Evolutionary conservation across 2,113 vertebrate species (phyloP), one percentile per base, ranked within the genome.

Genomic region (Athene cunicularia): DNA sequence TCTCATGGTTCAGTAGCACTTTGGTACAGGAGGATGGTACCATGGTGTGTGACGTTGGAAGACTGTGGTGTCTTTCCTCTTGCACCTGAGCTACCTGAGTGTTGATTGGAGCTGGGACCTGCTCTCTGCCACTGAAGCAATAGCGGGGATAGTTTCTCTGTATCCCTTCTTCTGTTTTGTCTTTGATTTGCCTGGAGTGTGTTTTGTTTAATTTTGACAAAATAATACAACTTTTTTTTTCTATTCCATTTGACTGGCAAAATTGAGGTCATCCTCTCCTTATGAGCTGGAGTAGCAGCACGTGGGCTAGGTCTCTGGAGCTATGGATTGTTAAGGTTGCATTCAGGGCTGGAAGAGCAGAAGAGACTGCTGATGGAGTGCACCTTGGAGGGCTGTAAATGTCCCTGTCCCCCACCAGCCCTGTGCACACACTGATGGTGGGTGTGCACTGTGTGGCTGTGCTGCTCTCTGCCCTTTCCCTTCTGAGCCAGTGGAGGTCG

Each of bases 21-120:
- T 37, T 33, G 64, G 63, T 37, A 11, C 2, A 4, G 53, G 27
- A 73, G n/a, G 63, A 19, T 27, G 6, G 20, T 71, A 14, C 55
- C 12, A 2, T 39, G 35, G 17, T n/a, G 33, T 0, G 3, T 11
- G 43, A 9, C 18, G 4, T 2, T 43, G 50, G 11, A n/a, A 85
- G 47, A 6, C 41, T 14, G 6, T 30, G 53, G 7, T 82, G 79
- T 26, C 13, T 90, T 73, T 72, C 33, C 41, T 76, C 9, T 28
- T 41, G 67, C 52, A 63, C 15, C n/a, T 53, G 76, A 74, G 41
- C 35, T 72, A 8, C 22, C 12, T 15, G 28, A 72, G 37, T 41
- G 62, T 90, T 76, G 41, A 8, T 30, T 92, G 33, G 18, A 53
- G 7, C 10, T 32, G 32, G 15, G 35, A 58, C 21, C 56, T 63